Percentiles rank a stretch among this genome's conserved stretches.
phyloP scores from a whole-genome alignment of 2,888 invertebrate species.

The Criorhina ranunculi region DNA sequence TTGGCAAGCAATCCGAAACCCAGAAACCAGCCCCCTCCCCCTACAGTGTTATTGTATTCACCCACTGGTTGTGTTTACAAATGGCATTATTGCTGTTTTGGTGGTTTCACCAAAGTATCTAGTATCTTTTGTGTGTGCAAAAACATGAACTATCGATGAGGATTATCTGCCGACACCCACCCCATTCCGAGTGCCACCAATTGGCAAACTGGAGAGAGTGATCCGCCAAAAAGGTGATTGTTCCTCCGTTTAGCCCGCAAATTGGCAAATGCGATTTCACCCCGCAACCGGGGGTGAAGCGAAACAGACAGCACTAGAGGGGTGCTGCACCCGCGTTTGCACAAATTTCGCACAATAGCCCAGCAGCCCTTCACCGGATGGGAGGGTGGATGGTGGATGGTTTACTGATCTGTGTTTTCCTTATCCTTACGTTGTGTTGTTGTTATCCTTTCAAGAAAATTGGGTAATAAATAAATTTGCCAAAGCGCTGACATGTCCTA shows the following conservation, averaged over 20 bases:
- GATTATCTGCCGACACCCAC: slow-evolving; percentile 72
- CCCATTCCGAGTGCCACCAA: slow-evolving; percentile 54
- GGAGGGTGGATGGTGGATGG: slow-evolving; percentile 35
- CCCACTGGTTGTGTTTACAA: slow-evolving; percentile 59
- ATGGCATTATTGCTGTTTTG: slow-evolving; percentile 76
- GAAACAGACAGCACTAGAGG: slow-evolving; percentile 39
- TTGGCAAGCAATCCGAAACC: slow-evolving; percentile 63
- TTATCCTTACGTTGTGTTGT: slow-evolving; percentile 55
- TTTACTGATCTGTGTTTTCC: slow-evolving; percentile 62
- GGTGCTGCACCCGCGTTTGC: slow-evolving; percentile 63
- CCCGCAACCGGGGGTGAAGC: slow-evolving; percentile 11
- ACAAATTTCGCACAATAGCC: slow-evolving; percentile 63
- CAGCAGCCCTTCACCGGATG: slow-evolving; percentile 8
- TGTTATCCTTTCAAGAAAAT: slow-evolving; percentile 75
- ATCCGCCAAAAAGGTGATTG: slow-evolving; percentile 61
- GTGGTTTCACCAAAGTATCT: slow-evolving; percentile 68
- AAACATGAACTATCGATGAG: slow-evolving; percentile 76
- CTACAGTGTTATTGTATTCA: slow-evolving; percentile 13
- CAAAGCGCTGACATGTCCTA: slow-evolving; percentile 68
- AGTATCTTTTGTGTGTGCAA: slow-evolving; percentile 42
- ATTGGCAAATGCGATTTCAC: slow-evolving; percentile 73
- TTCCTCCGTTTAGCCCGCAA: slow-evolving; percentile 75
- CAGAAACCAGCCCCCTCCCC: slow-evolving; percentile 25
- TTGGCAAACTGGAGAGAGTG: slow-evolving; percentile 49
- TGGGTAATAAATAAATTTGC: slow-evolving; percentile 77